Base-by-base conservation (phyloP, 2,113 vertebrate genomes). In the Ptilonorhynchus violaceus region DNA sequence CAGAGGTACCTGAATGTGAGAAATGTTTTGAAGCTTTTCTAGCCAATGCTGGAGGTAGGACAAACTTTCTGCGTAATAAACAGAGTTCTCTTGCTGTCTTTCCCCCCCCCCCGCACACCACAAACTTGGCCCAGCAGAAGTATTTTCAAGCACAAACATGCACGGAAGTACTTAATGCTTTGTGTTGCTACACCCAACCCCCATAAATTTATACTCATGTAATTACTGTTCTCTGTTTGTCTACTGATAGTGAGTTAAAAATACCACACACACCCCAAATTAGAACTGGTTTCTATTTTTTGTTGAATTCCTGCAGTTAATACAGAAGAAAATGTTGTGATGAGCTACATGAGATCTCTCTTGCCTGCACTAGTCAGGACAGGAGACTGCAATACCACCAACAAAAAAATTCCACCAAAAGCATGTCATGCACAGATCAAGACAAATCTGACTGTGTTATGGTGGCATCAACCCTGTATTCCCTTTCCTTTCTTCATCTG, bases 151-250 rank as follows among this genome's bases (percentile, higher is more conserved):
- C 39, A 85, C 47, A 76, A 93, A 58, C 33, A 79, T 4, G 28
- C 64, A 88, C 24, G 86, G 79, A 92, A 92, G 27, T 73, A 80
- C 55, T 91, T 84, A 64, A 59, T 74, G 46, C 59, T 77, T 63
- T 86, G 47, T 55, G 42, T 89, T 84, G 89, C 73, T 75, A 6
- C 35, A 59, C 39, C 56, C 74, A 88, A n/a, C 67, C 24, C 39
- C 42, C 73, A 76, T 33, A 58, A 49, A 91, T 84, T 58, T 63
- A 91, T 87, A 64, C 50, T 91, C 55, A 31, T 49, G 46, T 91
- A 87, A 91, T 92, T 92, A 81, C 68, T 81, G 76, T 20, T 55
- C 73, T 86, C 76, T 95, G 60, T 66, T 93, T 93, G 73, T 50
- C 46, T 91, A 77, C 50, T 89, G 87, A 91, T 62, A 94, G 46